phyloP scores from a whole-genome alignment of 2,113 vertebrate genomes.

The Petaurus breviceps region DNA sequence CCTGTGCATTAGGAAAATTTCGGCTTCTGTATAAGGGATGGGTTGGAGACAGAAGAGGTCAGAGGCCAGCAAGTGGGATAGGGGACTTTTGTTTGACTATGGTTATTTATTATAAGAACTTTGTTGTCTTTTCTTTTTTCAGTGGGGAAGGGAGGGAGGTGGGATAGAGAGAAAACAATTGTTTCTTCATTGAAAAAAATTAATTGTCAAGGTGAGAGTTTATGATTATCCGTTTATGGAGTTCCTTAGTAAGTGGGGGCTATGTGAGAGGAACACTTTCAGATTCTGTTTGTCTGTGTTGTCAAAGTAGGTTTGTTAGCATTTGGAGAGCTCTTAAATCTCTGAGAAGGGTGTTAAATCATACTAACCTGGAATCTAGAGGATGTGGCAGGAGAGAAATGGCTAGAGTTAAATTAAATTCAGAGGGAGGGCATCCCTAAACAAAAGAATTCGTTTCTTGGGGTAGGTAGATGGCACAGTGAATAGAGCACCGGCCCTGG shows the following conservation, averaged over 20 bases:
- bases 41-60: not conserved
- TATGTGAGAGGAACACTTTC: not conserved
- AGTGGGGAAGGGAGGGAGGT: not conserved
- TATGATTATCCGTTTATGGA: not conserved
- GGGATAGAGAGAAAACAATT: not conserved
- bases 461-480: too few species aligned
- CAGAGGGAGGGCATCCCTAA: not conserved
- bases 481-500: too few species aligned
- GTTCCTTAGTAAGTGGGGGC: not conserved
- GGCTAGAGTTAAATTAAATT: not conserved
- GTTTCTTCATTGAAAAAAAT: not conserved
- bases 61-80: not conserved
- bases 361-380: not conserved
- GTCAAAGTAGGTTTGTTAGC: not conserved
- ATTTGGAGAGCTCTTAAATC: not conserved
- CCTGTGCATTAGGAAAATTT: not conserved
- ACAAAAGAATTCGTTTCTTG: not conserved
- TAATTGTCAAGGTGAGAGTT: not conserved
- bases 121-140: not conserved
- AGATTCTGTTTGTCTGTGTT: not conserved
- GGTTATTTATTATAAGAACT: not conserved
- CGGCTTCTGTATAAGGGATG: not conserved
- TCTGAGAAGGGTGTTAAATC: not conserved
- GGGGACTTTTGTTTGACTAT: not conserved
- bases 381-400: not conserved